Evolutionary conservation across 2,113 vertebrate genomes (phyloP), one percentile per base, ranked within the genome.

Genomic region (Dissostichus mawsoni): DNA sequence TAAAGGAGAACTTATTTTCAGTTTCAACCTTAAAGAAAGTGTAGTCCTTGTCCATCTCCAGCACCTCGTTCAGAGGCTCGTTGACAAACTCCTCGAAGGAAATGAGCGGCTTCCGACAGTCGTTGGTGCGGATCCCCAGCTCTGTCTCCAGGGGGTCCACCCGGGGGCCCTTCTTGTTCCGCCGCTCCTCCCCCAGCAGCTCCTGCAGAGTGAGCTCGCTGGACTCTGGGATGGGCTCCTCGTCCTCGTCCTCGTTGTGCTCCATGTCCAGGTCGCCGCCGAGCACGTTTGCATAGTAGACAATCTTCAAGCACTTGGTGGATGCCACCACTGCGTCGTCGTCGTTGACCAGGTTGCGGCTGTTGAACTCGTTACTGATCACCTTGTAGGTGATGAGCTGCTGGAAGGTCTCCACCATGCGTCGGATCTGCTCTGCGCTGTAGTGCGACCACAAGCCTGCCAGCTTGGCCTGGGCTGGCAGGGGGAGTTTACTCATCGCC

Each of bases 1-100:
- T 99, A 92, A 99, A 99, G 72, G 98, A 99, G 94, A 99, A 99
- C 91, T 99, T 99, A 88, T 99, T 99, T 78, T 99, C 98, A 0
- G 98, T 98, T 90, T 99, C 98, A 78, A 99, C 98, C 91, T 99
- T 99, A 94, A 99, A 99, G 94, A 99, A 99, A 62, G 98, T 99
- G 84, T 99, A 99, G 94, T 99, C 98, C 92, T 99, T 99, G 95
- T 99, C 98, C 98, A 99, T 99, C 93, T 99, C 98, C 86, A 99
- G 94, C 82, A 99, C 98, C 82, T 99, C 98, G 66, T 99, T 99
- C 73, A 99, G 96, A 80, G 98, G 98, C 93, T 99, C 98, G 51
- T 99, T 99, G 90, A 99, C 95, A 89, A 99, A 99, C 90, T 99
- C 98, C 92, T 99, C 97, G 69, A 98, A 99, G 74, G 96, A 94